Percentiles rank a stretch among this genome's conserved stretches.
phyloP scores from a whole-genome alignment of 2,797 vertebrate species.

The Chiroxiphia lanceolata region DNA sequence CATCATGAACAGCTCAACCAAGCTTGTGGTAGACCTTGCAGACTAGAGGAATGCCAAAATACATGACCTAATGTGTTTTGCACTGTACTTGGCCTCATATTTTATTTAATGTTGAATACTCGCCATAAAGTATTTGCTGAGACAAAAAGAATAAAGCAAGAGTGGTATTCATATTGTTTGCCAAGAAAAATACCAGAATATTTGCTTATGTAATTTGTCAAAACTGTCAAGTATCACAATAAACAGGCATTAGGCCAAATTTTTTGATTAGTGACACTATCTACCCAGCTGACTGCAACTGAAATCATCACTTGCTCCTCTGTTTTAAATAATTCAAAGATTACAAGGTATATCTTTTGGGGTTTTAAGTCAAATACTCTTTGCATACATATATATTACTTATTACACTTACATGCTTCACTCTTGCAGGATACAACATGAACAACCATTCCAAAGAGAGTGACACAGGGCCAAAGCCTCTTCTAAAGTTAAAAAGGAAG shows the following conservation, averaged over 20 bases:
- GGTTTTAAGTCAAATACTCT: not conserved
- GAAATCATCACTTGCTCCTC: not conserved
- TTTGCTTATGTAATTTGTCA: conserved; percentile 1
- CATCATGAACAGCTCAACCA: not conserved
- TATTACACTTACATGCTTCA: not conserved
- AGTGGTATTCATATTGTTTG: not conserved
- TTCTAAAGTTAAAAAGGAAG: not conserved
- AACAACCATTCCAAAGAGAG: not conserved
- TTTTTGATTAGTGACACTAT: not conserved
- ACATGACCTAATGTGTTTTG: not conserved
- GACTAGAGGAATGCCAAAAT: not conserved
- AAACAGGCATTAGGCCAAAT: not conserved
- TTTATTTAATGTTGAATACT: conserved; percentile 25
- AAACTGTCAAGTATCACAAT: conserved; percentile 18
- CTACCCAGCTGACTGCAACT: not conserved
- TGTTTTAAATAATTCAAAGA: not conserved
- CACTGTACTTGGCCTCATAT: not conserved
- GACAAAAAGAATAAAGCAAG: not conserved
- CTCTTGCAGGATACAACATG: not conserved
- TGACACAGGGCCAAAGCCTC: not conserved
- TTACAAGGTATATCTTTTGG: not conserved
- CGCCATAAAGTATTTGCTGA: not conserved
- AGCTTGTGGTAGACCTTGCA: conserved; percentile 2
- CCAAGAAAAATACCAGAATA: conserved; percentile 24
- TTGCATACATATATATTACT: not conserved